Base-by-base conservation (phyloP, 2,888 invertebrate species). In the Euproctis similis region DNA sequence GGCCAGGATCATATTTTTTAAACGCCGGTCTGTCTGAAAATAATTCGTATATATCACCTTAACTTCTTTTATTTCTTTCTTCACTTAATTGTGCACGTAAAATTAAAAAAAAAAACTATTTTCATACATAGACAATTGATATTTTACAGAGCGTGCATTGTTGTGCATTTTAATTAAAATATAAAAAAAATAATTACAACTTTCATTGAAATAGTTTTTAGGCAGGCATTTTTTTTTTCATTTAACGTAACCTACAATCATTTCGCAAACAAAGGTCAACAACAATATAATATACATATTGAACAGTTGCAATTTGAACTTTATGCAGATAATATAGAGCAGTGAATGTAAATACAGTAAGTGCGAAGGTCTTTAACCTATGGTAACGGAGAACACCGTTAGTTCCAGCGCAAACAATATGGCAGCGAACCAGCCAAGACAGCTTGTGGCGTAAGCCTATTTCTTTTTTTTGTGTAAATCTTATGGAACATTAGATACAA, bases 331-430 rank as follows among this genome's bases (percentile, higher is more conserved):
- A 12, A 8, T 11, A 34, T 38, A 43, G 26, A 36, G 35, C 30
- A 30, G 24, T 26, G 31, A 32, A 32, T 33, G 26, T 19, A 39
- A 38, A 43, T 38, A 37, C 26, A 34, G 41, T 39, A 40, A 36
- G 41, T 20, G 37, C 14, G 34, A 36, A 46, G 65, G 61, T 62
- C 59, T 60, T 57, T 58, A 55, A 64, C 64, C 59, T 39, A 47
- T 39, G 41, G 39, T 57, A 58, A 59, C 59, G 62, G 61, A 54
- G 42, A 30, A 29, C 39, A 55, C 68, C 65, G 68, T 69, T 69
- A 68, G 35, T 58, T 59, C 50, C 47, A 58, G 59, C 61, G 56
- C 57, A 60, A 59, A 57, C 60, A 62, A 55, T 59, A 64, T 62
- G 66, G 65, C 56, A 42, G 53, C 41, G 35, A 44, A 35, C 14